Base-by-base conservation (phyloP, 2,113 vertebrate species). In the Ophiodon elongatus region DNA sequence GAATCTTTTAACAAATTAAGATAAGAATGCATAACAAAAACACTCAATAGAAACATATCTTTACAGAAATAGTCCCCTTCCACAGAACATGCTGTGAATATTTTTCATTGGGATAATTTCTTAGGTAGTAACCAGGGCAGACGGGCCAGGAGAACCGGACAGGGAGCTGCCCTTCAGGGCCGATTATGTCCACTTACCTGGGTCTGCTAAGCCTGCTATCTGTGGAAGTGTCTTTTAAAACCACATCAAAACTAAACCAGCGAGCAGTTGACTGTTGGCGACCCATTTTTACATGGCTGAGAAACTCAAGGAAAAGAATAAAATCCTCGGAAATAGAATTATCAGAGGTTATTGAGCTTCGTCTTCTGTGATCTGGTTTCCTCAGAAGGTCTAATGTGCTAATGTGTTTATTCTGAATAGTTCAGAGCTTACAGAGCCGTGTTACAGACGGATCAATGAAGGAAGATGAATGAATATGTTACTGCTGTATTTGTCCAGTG, bases 351-450 rank as follows among this genome's bases (percentile, higher is more conserved):
- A 33, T 29, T 63, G 47, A 11, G 8, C 27, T 21, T 52, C 1
- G 45, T 19, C 45, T 29, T 17, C 11, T 50, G 14, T 39, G 15
- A 47, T 15, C n/a, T 54, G 66, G 23, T 39, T 66, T 66, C 8
- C 56, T 56, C 19, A 68, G 39, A 60, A 78, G 33, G 57, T 31
- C 8, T n/a, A 14, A 76, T n/a, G 13, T 43, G 17, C 64, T 59
- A 67, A 81, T 81, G 15, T 31, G 41, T 52, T 63, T 29, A 39
- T 23, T 67, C 14, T 74, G 63, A 75, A 62, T 52, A 60, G n/a
- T n/a, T 67, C 10, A 74, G 57, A 60, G 27, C 57, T 60, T 60
- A 60, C 14, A 60, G 39, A 67, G 60, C 47, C 33, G 14, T 1
- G 21, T 15, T 59, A 45, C 31, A 62, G 13, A n/a, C 8, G n/a